phyloP scores from a whole-genome alignment of 1,140 invertebrate species.

The Zaprionus capensis region DNA sequence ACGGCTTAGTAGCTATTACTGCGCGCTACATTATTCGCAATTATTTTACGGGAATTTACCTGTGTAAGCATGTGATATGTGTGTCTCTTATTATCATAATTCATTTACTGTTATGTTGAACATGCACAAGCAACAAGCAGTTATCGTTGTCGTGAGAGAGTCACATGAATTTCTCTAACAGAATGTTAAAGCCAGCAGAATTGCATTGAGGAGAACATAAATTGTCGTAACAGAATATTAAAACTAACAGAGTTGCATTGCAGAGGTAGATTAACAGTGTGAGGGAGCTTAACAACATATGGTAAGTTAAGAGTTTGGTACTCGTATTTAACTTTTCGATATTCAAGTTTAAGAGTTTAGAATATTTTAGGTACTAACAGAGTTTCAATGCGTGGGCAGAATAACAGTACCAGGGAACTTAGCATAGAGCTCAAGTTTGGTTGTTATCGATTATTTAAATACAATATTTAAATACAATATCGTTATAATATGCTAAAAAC shows the following conservation, averaged over 20 bases:
- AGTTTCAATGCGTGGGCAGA: too few relatives aligned
- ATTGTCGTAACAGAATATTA: background rate
- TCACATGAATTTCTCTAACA: background rate
- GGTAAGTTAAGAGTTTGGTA: too few relatives aligned
- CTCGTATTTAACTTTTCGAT: too few relatives aligned
- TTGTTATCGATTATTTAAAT: background rate
- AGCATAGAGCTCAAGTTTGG: too few relatives aligned
- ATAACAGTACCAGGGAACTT: too few relatives aligned
- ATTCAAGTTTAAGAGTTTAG: too few relatives aligned
- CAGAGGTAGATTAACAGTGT: background rate
- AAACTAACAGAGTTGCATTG: conserved; percentile 1
- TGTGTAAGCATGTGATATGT: background rate
- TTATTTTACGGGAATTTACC: conserved; percentile 3
- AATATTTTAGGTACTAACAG: too few relatives aligned
- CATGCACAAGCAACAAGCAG: background rate
- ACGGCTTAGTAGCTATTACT: background rate
- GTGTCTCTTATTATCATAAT: conserved; percentile 14
- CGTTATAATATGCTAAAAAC: too few relatives aligned
- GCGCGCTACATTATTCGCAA: background rate
- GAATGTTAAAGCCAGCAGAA: background rate
- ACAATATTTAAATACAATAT: background rate
- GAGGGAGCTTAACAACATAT: background rate
- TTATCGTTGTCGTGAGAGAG: background rate
- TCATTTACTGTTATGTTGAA: conserved; percentile 14
- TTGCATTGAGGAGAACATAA: background rate